Evolutionary conservation across 64 coral and sea anemone genomes (phyloP).

Genomic region (Montipora efflorescens): DNA sequence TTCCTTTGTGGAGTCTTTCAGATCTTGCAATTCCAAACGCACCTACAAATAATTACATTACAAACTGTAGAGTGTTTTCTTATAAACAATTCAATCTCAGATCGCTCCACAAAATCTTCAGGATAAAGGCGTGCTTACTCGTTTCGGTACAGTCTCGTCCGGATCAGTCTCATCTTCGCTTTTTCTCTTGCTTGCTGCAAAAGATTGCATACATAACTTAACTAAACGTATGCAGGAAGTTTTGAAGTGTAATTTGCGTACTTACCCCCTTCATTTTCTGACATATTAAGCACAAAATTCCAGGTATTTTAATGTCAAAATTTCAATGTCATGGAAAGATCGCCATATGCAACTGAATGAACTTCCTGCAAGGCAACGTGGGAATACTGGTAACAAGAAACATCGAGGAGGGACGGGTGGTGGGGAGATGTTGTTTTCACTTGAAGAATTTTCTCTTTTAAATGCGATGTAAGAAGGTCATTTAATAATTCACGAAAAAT

Average conservation of each 20-base stretch:
- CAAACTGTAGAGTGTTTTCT: not conserved
- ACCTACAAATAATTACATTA: not conserved
- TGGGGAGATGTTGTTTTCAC: not conserved
- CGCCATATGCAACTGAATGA: constrained; percentile 28
- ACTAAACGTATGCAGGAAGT: not conserved
- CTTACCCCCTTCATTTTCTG: constrained; percentile 90
- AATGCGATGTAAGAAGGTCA: not conserved
- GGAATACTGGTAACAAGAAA: not conserved
- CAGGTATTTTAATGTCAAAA: not conserved
- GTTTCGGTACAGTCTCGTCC: constrained; percentile 73
- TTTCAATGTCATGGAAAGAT: constrained; percentile 17
- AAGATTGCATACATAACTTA: constrained; percentile 18
- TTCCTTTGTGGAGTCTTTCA: constrained; percentile 40
- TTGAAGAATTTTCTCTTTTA: not conserved
- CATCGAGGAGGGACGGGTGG: not conserved
- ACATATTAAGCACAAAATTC: constrained; percentile 48
- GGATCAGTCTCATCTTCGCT: constrained; percentile 24
- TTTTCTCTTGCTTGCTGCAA: constrained; percentile 69
- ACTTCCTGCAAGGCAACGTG: constrained; percentile 21
- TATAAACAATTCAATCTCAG: not conserved
- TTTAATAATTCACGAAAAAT: not conserved
- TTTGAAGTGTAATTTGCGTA: constrained; percentile 6
- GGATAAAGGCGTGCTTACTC: constrained; percentile 53
- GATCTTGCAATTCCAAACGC: constrained; percentile 49
- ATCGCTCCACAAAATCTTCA: not conserved